These are phyloP conservation scores for Stichopus horrens DNA, from an alignment of 53 echinoderm and acorn worm genomes.

Conservation along the genomic window DNA sequence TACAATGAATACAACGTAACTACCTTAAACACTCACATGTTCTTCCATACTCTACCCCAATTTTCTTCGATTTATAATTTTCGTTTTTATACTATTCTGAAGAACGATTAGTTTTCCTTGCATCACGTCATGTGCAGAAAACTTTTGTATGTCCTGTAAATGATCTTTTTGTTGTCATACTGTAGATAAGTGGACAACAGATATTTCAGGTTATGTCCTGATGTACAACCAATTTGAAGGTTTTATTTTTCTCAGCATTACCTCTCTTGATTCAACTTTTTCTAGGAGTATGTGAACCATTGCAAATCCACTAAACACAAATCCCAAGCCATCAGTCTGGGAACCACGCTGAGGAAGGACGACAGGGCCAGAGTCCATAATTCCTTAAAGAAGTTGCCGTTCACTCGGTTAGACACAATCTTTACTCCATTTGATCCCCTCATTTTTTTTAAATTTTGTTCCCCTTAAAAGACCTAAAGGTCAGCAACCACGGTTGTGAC, in stretches of 20 bases:
- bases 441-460: not conserved
- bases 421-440: not conserved
- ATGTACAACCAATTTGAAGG: too few relatives aligned
- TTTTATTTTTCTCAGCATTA: not conserved
- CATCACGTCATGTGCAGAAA: too few relatives aligned
- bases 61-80: too few relatives aligned
- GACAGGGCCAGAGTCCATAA: conserved; percentile 13
- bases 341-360: conserved; percentile 13
- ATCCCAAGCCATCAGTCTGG: conserved; percentile 16
- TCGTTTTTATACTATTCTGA: too few relatives aligned
- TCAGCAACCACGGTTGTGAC: too few relatives aligned
- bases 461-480: too few relatives aligned
- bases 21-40: not conserved
- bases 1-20: not conserved
- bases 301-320: conserved; percentile 24
- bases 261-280: not conserved
- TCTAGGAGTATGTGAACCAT: conserved; percentile 28
- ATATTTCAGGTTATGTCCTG: too few relatives aligned
- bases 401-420: conserved; percentile 25
- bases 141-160: too few relatives aligned
- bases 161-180: too few relatives aligned
- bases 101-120: too few relatives aligned
- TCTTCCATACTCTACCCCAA: too few relatives aligned
- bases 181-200: too few relatives aligned
- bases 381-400: conserved; percentile 20